Percentiles rank a stretch among this genome's conserved stretches.
Conservation (phyloP, 2,113 vertebrate genomes). For the Labeo rohita region DNA sequence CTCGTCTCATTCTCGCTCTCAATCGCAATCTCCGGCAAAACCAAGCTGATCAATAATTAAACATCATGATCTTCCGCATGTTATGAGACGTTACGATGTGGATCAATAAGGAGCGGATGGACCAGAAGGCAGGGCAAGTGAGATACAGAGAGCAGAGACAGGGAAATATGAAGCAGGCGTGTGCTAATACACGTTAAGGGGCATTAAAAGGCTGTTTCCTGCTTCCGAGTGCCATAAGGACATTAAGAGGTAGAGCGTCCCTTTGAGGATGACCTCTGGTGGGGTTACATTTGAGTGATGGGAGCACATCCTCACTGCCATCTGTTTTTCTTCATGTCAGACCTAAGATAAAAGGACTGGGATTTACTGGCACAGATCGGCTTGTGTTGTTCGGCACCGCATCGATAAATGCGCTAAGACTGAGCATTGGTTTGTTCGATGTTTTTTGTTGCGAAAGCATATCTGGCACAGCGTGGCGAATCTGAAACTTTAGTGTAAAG, state of each 20-base stretch:
- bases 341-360: conserved; percentile 11
- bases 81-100: neutral
- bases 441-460: conserved; percentile 1
- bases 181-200: conserved; percentile 36
- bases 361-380: neutral
- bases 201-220: conserved; percentile 55
- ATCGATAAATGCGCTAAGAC: neutral
- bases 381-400: neutral
- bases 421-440: neutral
- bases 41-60: conserved; percentile 45
- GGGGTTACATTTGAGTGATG: conserved; percentile 52
- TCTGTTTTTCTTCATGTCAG: conserved; percentile 44
- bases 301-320: conserved; percentile 42
- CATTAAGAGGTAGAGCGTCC: conserved; percentile 54
- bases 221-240: conserved; percentile 58
- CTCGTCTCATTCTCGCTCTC: conserved; percentile 24
- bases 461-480: conserved; percentile 20
- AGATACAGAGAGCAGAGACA: conserved; percentile 33
- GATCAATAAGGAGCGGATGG: conserved; percentile 49
- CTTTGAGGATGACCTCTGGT: conserved; percentile 51
- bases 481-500: conserved; percentile 42
- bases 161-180: conserved; percentile 52
- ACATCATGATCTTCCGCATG: conserved; percentile 32
- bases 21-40: conserved; percentile 21
- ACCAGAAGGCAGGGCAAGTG: conserved; percentile 29